Base-by-base conservation (phyloP, 2,113 vertebrate species). In the Platichthys stellatus region DNA sequence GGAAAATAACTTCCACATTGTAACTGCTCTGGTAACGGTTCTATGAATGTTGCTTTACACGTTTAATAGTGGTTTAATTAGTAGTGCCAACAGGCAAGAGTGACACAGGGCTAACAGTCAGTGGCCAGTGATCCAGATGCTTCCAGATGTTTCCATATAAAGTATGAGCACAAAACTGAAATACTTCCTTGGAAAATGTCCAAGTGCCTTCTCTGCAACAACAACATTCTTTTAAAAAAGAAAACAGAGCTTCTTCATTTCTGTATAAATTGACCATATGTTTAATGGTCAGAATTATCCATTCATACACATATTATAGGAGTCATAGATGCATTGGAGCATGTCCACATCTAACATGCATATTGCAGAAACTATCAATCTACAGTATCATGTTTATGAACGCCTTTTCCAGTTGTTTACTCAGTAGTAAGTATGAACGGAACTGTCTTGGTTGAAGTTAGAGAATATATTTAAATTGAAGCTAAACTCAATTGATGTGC, bases 61-160 rank as follows among this genome's bases (percentile, higher is more conserved):
- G 13, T 23, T 15, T 28, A 17, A 62, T 17, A 2, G 21, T 18
- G 23, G 1, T 76, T 68, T 69, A 17, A 43, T 28, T 17, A 53
- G 26, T 17, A 1, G 2, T 26, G 24, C 3, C 45, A 23, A 53
- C 18, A 54, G 31, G 11, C 58, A 10, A 53, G 31, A 9, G 18
- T 2, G 21, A 61, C 24, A 38, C 5, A 4, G 38, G 14, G 69
- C 20, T 38, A 23, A 24, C n/a, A 13, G 20, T 62, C 43, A 31
- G 23, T 9, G 56, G n/a, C 68, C 35, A 56, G 31, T n/a, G 14
- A 21, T 11, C 0, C 20, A 54, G 53, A 62, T 40, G 13, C 38
- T 31, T 47, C 14, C 47, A 57, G 35, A 67, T 60, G 2, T 10
- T 53, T 72, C 63, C 8, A 56, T 54, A 18, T 68, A 26, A 68